Conservation (phyloP, 2,113 vertebrate genomes). For the Ancistrus triradiatus region DNA sequence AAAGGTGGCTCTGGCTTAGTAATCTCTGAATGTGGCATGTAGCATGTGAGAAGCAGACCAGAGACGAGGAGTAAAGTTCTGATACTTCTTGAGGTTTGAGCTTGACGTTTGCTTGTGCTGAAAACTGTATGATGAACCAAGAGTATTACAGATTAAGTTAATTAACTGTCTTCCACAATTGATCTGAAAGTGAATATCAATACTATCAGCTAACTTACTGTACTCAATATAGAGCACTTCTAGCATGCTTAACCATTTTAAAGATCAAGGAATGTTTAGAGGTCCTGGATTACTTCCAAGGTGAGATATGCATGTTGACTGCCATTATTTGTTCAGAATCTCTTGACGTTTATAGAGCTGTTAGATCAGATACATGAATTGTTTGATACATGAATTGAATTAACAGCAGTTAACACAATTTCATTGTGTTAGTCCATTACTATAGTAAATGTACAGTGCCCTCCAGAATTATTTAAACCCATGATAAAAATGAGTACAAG, state of each 20-base stretch:
- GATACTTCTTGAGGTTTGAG: slow-evolving; percentile 17
- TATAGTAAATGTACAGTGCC: too few relatives aligned
- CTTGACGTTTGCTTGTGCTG: slow-evolving; percentile 28
- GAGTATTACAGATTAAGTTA: background rate
- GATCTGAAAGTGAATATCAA: slow-evolving; percentile 22
- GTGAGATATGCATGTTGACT: slow-evolving; percentile 16
- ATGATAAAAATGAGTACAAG: too few relatives aligned
- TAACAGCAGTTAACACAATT: too few relatives aligned
- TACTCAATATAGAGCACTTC: background rate
- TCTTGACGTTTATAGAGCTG: slow-evolving; percentile 15
- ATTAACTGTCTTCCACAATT: slow-evolving; percentile 28
- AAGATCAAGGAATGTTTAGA: slow-evolving; percentile 14
- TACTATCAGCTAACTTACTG: background rate
- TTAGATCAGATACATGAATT: too few relatives aligned
- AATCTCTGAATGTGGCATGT: slow-evolving; percentile 35
- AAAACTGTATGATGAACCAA: slow-evolving; percentile 36
- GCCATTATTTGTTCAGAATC: background rate
- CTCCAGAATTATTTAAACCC: too few relatives aligned
- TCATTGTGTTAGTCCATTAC: too few relatives aligned
- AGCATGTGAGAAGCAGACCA: slow-evolving; percentile 20
- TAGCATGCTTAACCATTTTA: slow-evolving; percentile 23
- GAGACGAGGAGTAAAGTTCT: slow-evolving; percentile 11
- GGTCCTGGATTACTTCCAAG: background rate
- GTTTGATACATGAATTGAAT: too few relatives aligned
- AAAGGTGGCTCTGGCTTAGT: slow-evolving; percentile 47